Base-by-base conservation (phyloP, 1,140 invertebrate species). In the Orussus abietinus region DNA sequence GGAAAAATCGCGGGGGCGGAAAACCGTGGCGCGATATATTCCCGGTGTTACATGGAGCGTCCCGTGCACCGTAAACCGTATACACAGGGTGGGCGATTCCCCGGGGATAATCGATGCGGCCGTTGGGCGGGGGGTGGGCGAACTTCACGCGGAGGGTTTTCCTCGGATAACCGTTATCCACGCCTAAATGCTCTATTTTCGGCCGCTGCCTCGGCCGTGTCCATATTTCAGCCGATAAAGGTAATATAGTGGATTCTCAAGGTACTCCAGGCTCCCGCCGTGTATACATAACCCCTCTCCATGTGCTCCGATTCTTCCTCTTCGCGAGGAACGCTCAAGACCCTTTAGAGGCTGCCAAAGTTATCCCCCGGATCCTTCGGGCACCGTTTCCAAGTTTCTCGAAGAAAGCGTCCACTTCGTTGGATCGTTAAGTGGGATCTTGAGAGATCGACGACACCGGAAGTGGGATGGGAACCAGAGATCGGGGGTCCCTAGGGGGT, bases 191-290 rank as follows among this genome's bases (percentile, higher is more conserved):
- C 51, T 53, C 51, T 47, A 62, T 60, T 59, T 55, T 51, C 57
- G 51, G 29, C 18, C 42, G 44, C n/a, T 54, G 50, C 25, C 45
- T 59, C 58, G 55, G 37, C 44, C 40, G 25, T 52, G 49, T 59
- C 53, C 54, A 59, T 64, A 57, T 60, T 57, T 59, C 51, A 55
- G 14, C 44, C 51, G 62, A 66, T 66, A 66, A 66, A 63, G 50
- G 47, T 62, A 59, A 58, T 54, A 49, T 54, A 59, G 46, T 53
- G 47, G 47, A 59, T 53, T 52, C 43, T 45, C 26, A 14, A 30
- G 36, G 40, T 38, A 49, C 41, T 43, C 47, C 29, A 38, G 33
- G 46, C 47, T 47, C 38, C 40, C 45, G 51, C 44, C 26, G 25
- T 34, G 43, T 15, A 47, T 43, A 47, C 19, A 49, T 30, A 45